Evolutionary conservation across 2,113 vertebrate species (phyloP).

Genomic region (Pygoscelis antarcticus): DNA sequence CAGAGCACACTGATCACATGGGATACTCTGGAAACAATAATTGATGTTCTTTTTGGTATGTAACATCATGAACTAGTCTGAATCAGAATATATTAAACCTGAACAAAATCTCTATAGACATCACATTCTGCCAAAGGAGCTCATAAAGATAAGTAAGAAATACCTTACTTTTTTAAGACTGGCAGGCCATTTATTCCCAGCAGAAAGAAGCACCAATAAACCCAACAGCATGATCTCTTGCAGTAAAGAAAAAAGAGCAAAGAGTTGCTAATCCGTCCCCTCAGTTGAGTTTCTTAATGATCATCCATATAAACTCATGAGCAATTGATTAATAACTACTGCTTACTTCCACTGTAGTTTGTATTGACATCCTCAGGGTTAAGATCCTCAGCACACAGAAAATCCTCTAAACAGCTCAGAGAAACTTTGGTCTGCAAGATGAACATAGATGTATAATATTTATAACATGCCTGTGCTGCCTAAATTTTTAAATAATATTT

Average conservation of each 20-base stretch:
- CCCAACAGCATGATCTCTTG: slow-evolving; percentile 48
- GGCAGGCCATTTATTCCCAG: slow-evolving; percentile 43
- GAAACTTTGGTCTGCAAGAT: slow-evolving; percentile 62
- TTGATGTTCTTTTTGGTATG: neutral
- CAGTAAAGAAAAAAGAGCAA: neutral
- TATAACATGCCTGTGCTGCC: neutral
- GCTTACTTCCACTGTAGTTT: slow-evolving; percentile 55
- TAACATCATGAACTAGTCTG: neutral
- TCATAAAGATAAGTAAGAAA: neutral
- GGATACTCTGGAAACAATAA: neutral
- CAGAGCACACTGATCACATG: neutral
- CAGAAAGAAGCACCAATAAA: slow-evolving; percentile 63
- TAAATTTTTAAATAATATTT: neutral
- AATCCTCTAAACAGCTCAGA: slow-evolving; percentile 43
- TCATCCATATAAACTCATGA: neutral
- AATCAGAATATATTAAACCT: neutral
- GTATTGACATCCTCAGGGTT: slow-evolving; percentile 39
- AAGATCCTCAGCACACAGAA: slow-evolving; percentile 60
- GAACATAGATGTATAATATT: neutral
- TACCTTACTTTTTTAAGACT: slow-evolving; percentile 64
- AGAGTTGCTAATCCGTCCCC: neutral
- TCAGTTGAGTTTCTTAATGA: neutral
- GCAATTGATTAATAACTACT: neutral
- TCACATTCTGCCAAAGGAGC: neutral
- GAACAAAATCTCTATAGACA: neutral